These are phyloP conservation scores for Anastrepha obliqua DNA, from an alignment of 1,140 invertebrate species.

Conservation along the genomic window DNA sequence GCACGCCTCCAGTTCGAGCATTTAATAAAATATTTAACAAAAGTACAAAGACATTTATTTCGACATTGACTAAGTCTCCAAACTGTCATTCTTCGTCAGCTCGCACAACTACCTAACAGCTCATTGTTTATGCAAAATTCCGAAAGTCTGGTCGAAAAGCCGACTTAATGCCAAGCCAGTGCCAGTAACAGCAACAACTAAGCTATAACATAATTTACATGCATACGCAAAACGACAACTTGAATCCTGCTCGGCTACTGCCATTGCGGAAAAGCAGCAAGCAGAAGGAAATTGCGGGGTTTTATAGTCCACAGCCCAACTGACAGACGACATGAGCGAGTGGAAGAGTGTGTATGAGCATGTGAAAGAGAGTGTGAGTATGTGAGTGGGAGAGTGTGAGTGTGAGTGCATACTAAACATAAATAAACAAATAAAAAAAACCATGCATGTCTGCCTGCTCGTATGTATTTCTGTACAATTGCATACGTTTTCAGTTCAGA, in stretches of 20 bases:
- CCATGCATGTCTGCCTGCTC: constrained; percentile 5
- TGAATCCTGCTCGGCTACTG: neutral
- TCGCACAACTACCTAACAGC: neutral
- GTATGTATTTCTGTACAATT: constrained; percentile 19
- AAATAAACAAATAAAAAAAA: constrained; percentile 41
- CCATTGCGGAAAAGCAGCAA: neutral
- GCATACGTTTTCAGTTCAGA: constrained; percentile 17
- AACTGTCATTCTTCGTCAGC: neutral
- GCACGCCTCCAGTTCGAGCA: neutral
- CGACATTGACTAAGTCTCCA: constrained; percentile 41
- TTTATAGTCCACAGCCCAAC: neutral
- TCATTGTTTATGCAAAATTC: constrained; percentile 45
- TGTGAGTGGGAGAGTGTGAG: neutral
- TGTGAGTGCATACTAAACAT: neutral
- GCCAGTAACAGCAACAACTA: neutral
- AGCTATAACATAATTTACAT: constrained; percentile 35
- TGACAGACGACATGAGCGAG: neutral
- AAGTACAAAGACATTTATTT: constrained; percentile 37
- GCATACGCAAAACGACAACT: constrained; percentile 20
- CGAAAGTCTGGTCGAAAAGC: constrained; percentile 47
- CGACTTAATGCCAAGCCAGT: constrained; percentile 41
- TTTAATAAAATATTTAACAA: constrained; percentile 42
- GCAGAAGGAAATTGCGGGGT: neutral
- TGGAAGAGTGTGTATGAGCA: neutral
- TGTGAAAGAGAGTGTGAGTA: neutral